Percentiles rank a stretch among this genome's conserved stretches.
These are phyloP conservation scores for Pelodiscus sinensis DNA, from an alignment of 2,113 vertebrate species.

Conservation along the genomic window DNA sequence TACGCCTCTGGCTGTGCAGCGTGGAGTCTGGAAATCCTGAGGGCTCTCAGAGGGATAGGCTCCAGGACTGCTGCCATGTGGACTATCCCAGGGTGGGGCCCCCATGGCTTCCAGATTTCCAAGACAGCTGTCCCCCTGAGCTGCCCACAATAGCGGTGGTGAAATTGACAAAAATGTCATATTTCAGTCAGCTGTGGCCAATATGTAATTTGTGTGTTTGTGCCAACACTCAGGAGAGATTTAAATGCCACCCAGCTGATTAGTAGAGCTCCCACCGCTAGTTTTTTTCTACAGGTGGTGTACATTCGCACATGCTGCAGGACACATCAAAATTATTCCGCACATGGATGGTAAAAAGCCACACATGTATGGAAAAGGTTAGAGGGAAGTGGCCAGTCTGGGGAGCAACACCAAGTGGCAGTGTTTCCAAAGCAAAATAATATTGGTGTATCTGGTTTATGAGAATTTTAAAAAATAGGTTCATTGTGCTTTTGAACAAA, in stretches of 20 bases:
- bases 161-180: not conserved
- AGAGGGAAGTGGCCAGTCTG: not conserved
- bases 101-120: not conserved
- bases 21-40: not conserved
- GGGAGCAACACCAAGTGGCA: not conserved
- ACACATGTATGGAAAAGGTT: too few relatives aligned
- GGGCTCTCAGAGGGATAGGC: not conserved
- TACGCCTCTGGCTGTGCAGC: not conserved
- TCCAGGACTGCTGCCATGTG: not conserved
- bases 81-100: not conserved
- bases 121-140: not conserved
- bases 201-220: too few relatives aligned
- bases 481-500: not conserved
- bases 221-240: too few relatives aligned
- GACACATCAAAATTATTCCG: too few relatives aligned
- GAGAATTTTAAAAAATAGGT: not conserved
- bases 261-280: too few relatives aligned
- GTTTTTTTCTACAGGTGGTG: too few relatives aligned
- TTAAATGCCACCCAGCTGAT: too few relatives aligned
- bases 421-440: not conserved
- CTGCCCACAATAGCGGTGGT: not conserved
- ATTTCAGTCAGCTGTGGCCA: not conserved
- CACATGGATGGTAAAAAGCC: too few relatives aligned
- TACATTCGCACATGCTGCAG: too few relatives aligned
- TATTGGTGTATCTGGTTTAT: not conserved